These are phyloP conservation scores for Drosophila ironensis DNA, from an alignment of 1,140 invertebrate species.

Conservation along the genomic window DNA sequence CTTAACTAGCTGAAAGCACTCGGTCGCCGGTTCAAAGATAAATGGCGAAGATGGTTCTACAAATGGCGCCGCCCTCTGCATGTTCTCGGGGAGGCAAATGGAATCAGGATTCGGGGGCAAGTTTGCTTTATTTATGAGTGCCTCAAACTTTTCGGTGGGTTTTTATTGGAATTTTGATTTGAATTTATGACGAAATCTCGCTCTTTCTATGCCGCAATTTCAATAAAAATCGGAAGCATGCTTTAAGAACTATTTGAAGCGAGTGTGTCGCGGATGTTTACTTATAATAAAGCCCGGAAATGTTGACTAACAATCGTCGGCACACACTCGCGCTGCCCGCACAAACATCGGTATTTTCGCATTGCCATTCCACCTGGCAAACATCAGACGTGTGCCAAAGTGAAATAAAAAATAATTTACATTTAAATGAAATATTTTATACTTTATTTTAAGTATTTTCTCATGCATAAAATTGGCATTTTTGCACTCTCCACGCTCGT, in stretches of 20 bases:
- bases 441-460: conserved; percentile 70
- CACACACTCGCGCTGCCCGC: not conserved
- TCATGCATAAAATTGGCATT: conserved; percentile 76
- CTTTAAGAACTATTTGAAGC: not conserved
- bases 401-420: conserved; percentile 63
- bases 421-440: conserved; percentile 76
- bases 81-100: not conserved
- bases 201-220: not conserved
- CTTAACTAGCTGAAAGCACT: conserved; percentile 51
- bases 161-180: conserved; percentile 11
- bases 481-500: conserved; percentile 46
- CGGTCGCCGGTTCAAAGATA: conserved; percentile 30
- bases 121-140: conserved; percentile 18
- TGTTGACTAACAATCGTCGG: conserved; percentile 2
- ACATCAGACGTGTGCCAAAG: conserved; percentile 15
- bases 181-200: not conserved
- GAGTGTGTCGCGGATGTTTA: not conserved
- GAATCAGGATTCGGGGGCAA: not conserved
- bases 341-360: not conserved
- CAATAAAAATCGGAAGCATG: not conserved
- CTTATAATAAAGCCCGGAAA: not conserved
- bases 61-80: no score
- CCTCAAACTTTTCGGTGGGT: conserved; percentile 15
- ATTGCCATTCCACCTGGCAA: conserved; percentile 19
- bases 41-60: conserved; percentile 32